A percentile compares a stretch with the other conserved stretches of the same genome.
Conservation (phyloP, 2,113 vertebrate species). For the Gobio gobio region DNA sequence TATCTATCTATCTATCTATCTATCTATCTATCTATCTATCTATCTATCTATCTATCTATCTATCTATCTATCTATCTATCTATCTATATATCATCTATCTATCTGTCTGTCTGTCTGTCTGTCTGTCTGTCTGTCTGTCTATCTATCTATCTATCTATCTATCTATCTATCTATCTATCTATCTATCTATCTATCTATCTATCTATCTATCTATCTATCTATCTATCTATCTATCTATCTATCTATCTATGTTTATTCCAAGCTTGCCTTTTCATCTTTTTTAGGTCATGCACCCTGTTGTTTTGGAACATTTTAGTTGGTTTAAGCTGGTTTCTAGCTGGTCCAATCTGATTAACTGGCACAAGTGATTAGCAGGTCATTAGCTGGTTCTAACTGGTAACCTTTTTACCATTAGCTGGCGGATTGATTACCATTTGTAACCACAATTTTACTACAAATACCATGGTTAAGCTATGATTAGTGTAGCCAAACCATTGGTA, state of each 20-base stretch:
- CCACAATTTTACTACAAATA: no score
- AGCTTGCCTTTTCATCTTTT: background rate
- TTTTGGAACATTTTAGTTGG: background rate
- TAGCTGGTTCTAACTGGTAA: background rate
- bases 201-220: background rate
- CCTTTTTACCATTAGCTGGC: no score
- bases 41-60: background rate
- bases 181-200: background rate
- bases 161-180: background rate
- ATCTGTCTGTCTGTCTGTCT: background rate
- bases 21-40: background rate
- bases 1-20: background rate
- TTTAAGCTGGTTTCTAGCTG: background rate
- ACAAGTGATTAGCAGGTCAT: background rate
- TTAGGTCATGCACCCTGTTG: background rate
- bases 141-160: background rate
- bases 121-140: background rate
- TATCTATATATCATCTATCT: background rate
- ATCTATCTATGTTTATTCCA: background rate
- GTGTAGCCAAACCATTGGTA: no score
- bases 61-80: background rate
- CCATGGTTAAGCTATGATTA: no score
- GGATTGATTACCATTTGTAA: no score
- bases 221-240: background rate
- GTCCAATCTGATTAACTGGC: background rate